Conservation (phyloP, 92 coral and sea anemone genomes). For the Palythoa grandis region DNA sequence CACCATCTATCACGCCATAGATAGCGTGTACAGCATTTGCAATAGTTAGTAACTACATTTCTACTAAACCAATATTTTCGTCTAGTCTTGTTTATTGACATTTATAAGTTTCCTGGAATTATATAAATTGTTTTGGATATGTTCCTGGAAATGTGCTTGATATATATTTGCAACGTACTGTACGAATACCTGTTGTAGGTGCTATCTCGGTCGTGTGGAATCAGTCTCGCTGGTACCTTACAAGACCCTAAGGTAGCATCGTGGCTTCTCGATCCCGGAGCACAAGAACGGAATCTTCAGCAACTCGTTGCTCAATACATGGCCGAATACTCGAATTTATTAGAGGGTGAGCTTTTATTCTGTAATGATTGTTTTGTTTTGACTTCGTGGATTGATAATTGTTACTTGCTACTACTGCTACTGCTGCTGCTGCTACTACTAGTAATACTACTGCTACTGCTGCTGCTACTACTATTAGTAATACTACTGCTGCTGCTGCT, state of each 20-base stretch:
- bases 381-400: too few relatives aligned
- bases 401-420: neutral
- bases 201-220: slow-evolving; percentile 77
- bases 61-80: too few relatives aligned
- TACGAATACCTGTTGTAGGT: slow-evolving; percentile 37
- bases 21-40: too few relatives aligned
- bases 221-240: slow-evolving; percentile 71
- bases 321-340: slow-evolving; percentile 66
- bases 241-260: slow-evolving; percentile 94
- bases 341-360: slow-evolving; percentile 69
- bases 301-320: slow-evolving; percentile 80
- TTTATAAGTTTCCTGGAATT: too few relatives aligned
- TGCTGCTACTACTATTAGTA: neutral
- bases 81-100: too few relatives aligned
- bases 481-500: neutral
- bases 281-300: slow-evolving; percentile 84
- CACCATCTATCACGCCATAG: too few relatives aligned
- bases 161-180: too few relatives aligned
- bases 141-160: too few relatives aligned
- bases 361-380: neutral
- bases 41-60: too few relatives aligned
- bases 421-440: neutral
- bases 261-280: slow-evolving; percentile 94
- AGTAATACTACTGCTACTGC: neutral
- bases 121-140: too few relatives aligned